These are phyloP conservation scores for Neolamprologus modestus DNA, from an alignment of 2,113 vertebrate genomes.

Conservation along the genomic window DNA sequence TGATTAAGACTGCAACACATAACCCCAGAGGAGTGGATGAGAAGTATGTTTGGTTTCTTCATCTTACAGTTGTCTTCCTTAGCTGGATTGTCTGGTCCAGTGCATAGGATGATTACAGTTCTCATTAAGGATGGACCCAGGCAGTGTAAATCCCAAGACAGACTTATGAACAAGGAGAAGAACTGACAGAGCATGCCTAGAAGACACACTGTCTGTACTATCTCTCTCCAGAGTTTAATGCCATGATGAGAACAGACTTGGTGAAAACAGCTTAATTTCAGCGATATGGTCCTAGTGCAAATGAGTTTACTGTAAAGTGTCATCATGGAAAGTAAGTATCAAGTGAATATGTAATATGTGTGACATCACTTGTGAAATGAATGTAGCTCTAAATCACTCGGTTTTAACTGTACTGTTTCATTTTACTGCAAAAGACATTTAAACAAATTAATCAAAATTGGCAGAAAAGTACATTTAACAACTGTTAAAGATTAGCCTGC, in stretches of 20 bases:
- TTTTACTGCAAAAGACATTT: neutral
- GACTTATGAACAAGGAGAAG: slow-evolving; percentile 19
- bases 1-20: slow-evolving; percentile 28
- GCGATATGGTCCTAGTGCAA: neutral
- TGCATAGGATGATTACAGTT: slow-evolving; percentile 52
- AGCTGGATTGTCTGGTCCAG: slow-evolving; percentile 50
- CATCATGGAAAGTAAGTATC: neutral
- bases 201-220: neutral
- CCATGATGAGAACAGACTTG: neutral
- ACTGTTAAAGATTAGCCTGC: neutral
- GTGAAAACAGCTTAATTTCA: slow-evolving; percentile 31
- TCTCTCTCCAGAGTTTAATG: slow-evolving; percentile 19
- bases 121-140: slow-evolving; percentile 50
- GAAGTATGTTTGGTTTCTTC: slow-evolving; percentile 30
- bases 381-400: neutral
- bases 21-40: slow-evolving; percentile 20
- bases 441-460: neutral
- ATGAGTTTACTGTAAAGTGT: neutral
- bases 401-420: neutral
- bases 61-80: slow-evolving; percentile 22
- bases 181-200: slow-evolving; percentile 13
- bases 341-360: neutral
- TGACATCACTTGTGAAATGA: neutral
- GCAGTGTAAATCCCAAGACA: slow-evolving; percentile 34
- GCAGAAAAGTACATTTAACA: neutral